Base-by-base conservation (phyloP, 1,140 invertebrate genomes). In the Brachionus plicatilis region DNA sequence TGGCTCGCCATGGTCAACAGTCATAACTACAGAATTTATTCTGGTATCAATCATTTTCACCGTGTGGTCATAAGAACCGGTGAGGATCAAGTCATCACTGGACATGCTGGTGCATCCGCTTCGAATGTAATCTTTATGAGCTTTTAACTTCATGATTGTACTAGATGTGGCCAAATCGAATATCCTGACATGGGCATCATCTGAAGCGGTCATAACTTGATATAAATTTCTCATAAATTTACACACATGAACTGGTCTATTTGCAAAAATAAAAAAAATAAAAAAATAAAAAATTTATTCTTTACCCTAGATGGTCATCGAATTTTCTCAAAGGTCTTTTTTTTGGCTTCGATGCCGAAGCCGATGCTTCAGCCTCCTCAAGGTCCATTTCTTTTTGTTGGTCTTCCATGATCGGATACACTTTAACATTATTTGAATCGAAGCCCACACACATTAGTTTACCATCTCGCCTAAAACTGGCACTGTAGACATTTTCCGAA, bases 151-250 rank as follows among this genome's bases (percentile, higher is more conserved):
- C 43, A 87, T 91, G 86, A 87, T 93, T 86, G 91, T 92, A 90
- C 86, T 93, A 92, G 96, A 95, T 86, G 92, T 94, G 5, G 94
- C 91, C 87, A 98, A 94, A 88, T 98, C 96, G 95, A 95, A 98
- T 9, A 97, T 85, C 85, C 91, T 91, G 7, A 94, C 92, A n/a
- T 93, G 92, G 89, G 95, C 96, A 88, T 99, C 96, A 91, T 99
- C 96, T 7, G 95, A 95, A 88, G 95, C 97, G 87, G 95, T 96
- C 6, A 94, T 91, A 41, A 98, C 91, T 83, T 94, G 93, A 41
- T 93, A 89, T 87, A 94, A 93, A 88, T 94, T 93, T 43, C 92
- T 90, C 14, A 95, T 92, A 86, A 98, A 98, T 87, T 92, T 93
- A 85, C 93, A 93, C 50, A 95, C 91, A 88, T 96, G 95, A 1